Evolutionary conservation across 2,797 vertebrate genomes (phyloP).

Genomic region (Oreortyx pictus): DNA sequence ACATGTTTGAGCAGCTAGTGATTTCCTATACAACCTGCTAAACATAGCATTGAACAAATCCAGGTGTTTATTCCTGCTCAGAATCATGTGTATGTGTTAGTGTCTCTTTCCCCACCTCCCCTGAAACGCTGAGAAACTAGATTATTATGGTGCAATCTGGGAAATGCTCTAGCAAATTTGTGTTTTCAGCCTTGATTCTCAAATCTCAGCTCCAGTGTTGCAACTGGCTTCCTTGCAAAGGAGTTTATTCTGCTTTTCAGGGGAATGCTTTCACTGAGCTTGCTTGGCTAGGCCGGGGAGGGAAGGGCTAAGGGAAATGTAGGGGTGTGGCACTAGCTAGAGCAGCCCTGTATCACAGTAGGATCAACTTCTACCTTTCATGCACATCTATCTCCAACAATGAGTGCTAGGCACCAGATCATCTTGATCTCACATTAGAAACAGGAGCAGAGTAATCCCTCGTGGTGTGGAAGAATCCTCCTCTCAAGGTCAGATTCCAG

Average conservation of each 20-base stretch:
- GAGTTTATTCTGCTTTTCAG: neutral
- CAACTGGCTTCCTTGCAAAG: neutral
- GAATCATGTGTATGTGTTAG: neutral
- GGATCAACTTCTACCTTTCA: neutral
- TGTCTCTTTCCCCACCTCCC: neutral
- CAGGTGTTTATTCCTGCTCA: neutral
- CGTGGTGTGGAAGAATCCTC: neutral
- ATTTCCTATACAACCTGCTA: neutral
- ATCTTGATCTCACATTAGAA: neutral
- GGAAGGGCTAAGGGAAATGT: neutral
- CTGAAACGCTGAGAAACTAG: neutral
- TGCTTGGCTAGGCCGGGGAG: neutral
- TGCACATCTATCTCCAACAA: neutral
- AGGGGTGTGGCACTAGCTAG: rapidly evolving
- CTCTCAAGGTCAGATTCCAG: neutral
- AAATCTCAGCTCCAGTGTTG: neutral
- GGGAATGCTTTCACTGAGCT: neutral
- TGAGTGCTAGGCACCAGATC: neutral
- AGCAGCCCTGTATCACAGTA: neutral
- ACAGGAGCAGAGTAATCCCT: neutral
- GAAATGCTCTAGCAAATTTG: neutral
- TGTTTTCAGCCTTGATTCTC: neutral
- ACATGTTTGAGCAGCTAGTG: neutral
- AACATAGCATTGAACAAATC: neutral
- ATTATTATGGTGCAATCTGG: neutral